Evolutionary conservation across 2,888 invertebrate species (phyloP).

Genomic region (Drosophila ustulata): DNA sequence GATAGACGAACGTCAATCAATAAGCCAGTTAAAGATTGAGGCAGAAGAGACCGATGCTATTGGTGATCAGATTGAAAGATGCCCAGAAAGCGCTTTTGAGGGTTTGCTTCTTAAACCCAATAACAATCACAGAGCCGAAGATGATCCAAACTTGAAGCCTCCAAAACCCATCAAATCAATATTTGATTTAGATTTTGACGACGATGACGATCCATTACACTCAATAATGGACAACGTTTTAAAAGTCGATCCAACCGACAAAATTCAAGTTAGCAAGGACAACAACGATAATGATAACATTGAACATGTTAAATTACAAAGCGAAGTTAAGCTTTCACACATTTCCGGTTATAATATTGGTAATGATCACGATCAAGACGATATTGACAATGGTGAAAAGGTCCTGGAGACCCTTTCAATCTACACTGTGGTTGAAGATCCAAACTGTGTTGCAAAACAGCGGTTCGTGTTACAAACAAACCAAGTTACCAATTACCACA

Average conservation of each 20-base stretch:
- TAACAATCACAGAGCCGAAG: slow-evolving; percentile 12
- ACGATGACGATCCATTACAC: slow-evolving; percentile 83
- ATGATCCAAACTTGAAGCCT: slow-evolving; percentile 3
- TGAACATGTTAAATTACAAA: neutral
- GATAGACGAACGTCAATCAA: neutral
- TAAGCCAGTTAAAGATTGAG: slow-evolving; percentile 3
- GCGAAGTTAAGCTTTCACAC: neutral
- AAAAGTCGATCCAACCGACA: slow-evolving; percentile 14
- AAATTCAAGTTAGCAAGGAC: neutral
- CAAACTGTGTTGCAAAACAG: slow-evolving; percentile 81
- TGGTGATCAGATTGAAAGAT: slow-evolving; percentile 13
- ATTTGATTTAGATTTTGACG: slow-evolving; percentile 85
- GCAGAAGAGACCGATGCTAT: slow-evolving; percentile 1
- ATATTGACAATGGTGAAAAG: slow-evolving; percentile 14
- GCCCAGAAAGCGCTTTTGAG: neutral
- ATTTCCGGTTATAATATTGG: slow-evolving; percentile 2
- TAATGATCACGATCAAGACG: slow-evolving; percentile 16
- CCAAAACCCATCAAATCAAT: slow-evolving; percentile 83
- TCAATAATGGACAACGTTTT: slow-evolving; percentile 70
- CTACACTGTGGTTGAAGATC: slow-evolving; percentile 75
- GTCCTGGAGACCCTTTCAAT: slow-evolving; percentile 20
- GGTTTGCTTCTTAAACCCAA: slow-evolving; percentile 10
- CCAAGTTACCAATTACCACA: slow-evolving; percentile 85
- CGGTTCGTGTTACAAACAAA: slow-evolving; percentile 81
- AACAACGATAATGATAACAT: slow-evolving; percentile 16